Percentiles rank a stretch among this genome's conserved stretches.
These are phyloP conservation scores for Alcis repandata DNA, from an alignment of 2,888 invertebrate species.

Conservation along the genomic window DNA sequence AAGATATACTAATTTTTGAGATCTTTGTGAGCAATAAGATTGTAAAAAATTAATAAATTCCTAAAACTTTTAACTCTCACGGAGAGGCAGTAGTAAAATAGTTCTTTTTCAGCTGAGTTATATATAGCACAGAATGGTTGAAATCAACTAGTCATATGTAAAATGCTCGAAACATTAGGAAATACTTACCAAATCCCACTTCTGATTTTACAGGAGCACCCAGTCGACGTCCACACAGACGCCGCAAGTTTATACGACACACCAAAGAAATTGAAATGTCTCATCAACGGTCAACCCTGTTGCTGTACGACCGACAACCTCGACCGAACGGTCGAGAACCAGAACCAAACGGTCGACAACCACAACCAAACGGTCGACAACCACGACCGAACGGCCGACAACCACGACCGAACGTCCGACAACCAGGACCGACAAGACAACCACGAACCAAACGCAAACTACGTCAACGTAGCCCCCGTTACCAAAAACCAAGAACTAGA, in stretches of 20 bases:
- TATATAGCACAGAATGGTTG: no score
- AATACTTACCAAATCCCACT: not conserved
- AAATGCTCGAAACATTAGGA: no score
- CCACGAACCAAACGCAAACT: constrained; percentile 76
- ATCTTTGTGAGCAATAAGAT: no score
- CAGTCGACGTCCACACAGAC: constrained; percentile 67
- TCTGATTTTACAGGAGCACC: constrained; percentile 75
- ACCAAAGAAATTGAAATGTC: constrained; percentile 91
- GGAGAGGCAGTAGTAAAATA: no score
- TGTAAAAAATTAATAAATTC: no score
- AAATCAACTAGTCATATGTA: no score
- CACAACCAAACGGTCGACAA: constrained; percentile 80
- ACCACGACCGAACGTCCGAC: constrained; percentile 62
- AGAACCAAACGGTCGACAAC: constrained; percentile 83
- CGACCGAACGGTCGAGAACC: constrained; percentile 86
- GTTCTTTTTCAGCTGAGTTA: no score
- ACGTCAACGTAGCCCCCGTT: constrained; percentile 81
- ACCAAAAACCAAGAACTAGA: constrained; percentile 72
- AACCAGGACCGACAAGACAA: constrained; percentile 68
- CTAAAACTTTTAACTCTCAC: no score
- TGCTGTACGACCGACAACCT: constrained; percentile 83
- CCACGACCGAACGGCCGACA: constrained; percentile 60
- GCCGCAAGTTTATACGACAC: constrained; percentile 90
- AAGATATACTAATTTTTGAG: no score
- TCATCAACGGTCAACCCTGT: constrained; percentile 86